Percentiles rank a stretch among this genome's conserved stretches.
Conservation (phyloP, 1,140 invertebrate genomes). For the Wasmannia auropunctata region DNA sequence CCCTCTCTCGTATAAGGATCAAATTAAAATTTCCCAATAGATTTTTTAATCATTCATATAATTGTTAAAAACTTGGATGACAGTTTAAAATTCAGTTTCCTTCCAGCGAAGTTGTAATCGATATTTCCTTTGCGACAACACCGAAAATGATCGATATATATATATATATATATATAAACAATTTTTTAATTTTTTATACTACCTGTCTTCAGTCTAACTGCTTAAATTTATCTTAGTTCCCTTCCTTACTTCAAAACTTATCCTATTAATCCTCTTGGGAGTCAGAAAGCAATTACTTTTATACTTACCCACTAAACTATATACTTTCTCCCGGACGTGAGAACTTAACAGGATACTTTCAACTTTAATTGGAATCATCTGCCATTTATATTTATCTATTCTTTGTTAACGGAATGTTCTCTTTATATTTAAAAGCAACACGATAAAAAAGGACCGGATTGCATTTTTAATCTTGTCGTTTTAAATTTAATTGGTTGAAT, state of each 20-base stretch:
- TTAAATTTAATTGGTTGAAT: not conserved
- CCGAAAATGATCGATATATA: not conserved
- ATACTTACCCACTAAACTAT: not conserved
- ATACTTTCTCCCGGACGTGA: not conserved
- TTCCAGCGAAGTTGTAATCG: not conserved
- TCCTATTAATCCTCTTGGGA: constrained; percentile 31
- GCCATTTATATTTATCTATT: constrained; percentile 11
- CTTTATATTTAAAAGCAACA: not conserved
- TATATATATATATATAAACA: too few relatives aligned
- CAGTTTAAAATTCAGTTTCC: not conserved
- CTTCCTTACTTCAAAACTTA: constrained; percentile 37
- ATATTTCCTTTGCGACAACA: not conserved
- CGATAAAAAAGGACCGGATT: not conserved
- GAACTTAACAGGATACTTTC: constrained; percentile 15
- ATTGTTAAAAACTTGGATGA: not conserved
- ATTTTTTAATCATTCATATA: not conserved
- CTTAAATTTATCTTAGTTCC: constrained; percentile 6
- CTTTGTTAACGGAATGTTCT: constrained; percentile 15
- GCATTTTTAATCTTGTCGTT: not conserved
- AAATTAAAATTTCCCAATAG: not conserved
- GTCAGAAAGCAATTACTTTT: constrained; percentile 45
- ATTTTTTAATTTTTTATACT: constrained; percentile 7
- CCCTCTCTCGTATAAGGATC: not conserved
- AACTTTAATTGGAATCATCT: constrained; percentile 45
- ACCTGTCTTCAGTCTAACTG: not conserved